Evolutionary conservation across 2,113 vertebrate genomes (phyloP).

Genomic region (Takifugu bimaculatus): DNA sequence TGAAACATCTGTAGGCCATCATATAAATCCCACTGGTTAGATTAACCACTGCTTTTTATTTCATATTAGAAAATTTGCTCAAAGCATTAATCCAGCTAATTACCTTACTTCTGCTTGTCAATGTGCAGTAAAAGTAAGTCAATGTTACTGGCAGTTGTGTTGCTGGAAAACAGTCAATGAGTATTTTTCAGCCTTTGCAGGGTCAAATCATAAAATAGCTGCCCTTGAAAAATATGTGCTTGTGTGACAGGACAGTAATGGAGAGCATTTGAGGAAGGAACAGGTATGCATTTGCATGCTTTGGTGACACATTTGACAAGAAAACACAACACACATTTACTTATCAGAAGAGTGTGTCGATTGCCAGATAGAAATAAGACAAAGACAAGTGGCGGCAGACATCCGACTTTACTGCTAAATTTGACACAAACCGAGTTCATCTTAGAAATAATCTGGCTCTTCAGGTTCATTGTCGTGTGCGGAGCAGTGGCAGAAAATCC

Average conservation of each 20-base stretch:
- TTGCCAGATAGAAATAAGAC: slow-evolving; percentile 29
- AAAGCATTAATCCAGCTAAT: not conserved
- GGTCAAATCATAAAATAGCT: no score
- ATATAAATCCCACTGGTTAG: no score
- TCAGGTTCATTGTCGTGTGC: slow-evolving; percentile 27
- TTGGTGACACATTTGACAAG: not conserved
- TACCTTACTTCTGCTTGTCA: not conserved
- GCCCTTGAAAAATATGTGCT: no score
- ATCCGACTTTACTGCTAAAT: not conserved
- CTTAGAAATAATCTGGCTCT: slow-evolving; percentile 46
- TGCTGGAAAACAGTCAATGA: no score
- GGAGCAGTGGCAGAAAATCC: not conserved
- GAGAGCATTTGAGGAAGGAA: no score
- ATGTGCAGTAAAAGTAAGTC: not conserved
- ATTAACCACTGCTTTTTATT: no score
- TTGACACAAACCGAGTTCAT: slow-evolving; percentile 30
- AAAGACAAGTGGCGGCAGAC: slow-evolving; percentile 29
- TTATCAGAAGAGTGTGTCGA: slow-evolving; percentile 28
- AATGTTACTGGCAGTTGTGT: no score
- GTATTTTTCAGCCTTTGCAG: no score
- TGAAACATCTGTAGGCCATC: not conserved
- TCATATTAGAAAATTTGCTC: no score
- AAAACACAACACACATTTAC: slow-evolving; percentile 20
- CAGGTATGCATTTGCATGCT: slow-evolving; percentile 23
- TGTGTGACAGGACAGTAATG: no score